A percentile compares a stretch with the other conserved stretches of the same genome.
phyloP scores from a whole-genome alignment of 1,140 invertebrate species.

The Cydia strobilella region DNA sequence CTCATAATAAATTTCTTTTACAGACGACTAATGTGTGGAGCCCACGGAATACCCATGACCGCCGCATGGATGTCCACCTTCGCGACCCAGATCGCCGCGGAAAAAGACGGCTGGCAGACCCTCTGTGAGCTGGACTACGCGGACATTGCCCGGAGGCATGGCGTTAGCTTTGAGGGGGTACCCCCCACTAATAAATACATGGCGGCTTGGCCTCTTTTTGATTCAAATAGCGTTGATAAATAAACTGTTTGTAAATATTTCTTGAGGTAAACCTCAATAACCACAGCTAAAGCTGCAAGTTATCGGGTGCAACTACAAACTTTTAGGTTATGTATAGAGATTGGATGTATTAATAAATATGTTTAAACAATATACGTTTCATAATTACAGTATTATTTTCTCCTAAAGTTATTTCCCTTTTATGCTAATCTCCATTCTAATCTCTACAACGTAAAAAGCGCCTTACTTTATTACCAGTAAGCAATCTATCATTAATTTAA shows the following conservation, averaged over 20 bases:
- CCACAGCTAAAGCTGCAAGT: too few species aligned
- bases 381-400: too few species aligned
- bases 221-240: not conserved
- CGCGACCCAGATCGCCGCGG: not conserved
- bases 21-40: not conserved
- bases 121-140: not conserved
- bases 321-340: too few species aligned
- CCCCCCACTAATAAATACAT: constrained; percentile 6
- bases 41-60: not conserved
- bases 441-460: not conserved
- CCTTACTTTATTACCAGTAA: too few species aligned
- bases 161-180: not conserved
- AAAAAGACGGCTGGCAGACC: not conserved
- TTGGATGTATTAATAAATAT: too few species aligned
- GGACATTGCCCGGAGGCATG: not conserved
- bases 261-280: too few species aligned
- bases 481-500: not conserved
- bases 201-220: not conserved
- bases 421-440: too few species aligned
- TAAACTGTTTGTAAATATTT: not conserved
- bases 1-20: not conserved
- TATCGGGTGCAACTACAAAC: too few species aligned
- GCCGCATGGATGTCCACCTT: not conserved
- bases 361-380: too few species aligned
- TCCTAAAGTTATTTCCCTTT: too few species aligned